Percentiles rank a stretch among this genome's conserved stretches.
Evolutionary conservation across 2,797 vertebrate species (phyloP).

Genomic region (Anolis apletophallus): DNA sequence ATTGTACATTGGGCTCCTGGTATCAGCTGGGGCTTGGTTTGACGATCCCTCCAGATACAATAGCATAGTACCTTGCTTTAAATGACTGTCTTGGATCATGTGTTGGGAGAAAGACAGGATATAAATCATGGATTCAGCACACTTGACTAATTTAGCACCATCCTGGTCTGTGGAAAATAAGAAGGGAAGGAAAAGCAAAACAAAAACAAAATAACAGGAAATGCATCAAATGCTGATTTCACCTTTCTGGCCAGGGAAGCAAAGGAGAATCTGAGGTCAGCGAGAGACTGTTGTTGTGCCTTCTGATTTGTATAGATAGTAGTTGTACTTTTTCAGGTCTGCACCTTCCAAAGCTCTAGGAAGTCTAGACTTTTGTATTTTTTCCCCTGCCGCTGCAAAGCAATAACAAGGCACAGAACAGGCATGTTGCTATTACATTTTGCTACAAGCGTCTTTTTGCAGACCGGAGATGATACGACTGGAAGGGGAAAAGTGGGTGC

Average conservation of each 20-base stretch:
- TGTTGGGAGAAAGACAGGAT: too few species aligned
- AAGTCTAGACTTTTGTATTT: background rate
- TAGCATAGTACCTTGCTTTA: too few species aligned
- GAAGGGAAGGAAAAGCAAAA: too few species aligned
- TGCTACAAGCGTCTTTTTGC: background rate
- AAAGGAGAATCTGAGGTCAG: background rate
- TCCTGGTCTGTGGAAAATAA: too few species aligned
- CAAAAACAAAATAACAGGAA: background rate
- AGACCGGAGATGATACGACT: background rate
- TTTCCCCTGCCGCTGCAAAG: background rate
- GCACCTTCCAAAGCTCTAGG: fast-evolving
- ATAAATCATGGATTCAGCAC: too few species aligned
- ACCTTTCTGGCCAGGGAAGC: background rate
- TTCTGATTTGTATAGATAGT: background rate
- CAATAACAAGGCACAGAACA: fast-evolving
- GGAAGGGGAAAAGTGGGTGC: background rate
- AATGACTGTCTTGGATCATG: too few species aligned
- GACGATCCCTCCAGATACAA: too few species aligned
- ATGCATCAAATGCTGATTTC: background rate
- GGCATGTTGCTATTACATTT: fast-evolving
- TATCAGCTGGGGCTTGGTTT: too few species aligned
- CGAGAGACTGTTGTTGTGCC: fast-evolving
- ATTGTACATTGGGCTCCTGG: too few species aligned
- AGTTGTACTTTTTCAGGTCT: background rate
- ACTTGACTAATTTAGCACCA: too few species aligned